Evolutionary conservation across 2,888 invertebrate genomes (phyloP).

Genomic region (Leucophenga montana): DNA sequence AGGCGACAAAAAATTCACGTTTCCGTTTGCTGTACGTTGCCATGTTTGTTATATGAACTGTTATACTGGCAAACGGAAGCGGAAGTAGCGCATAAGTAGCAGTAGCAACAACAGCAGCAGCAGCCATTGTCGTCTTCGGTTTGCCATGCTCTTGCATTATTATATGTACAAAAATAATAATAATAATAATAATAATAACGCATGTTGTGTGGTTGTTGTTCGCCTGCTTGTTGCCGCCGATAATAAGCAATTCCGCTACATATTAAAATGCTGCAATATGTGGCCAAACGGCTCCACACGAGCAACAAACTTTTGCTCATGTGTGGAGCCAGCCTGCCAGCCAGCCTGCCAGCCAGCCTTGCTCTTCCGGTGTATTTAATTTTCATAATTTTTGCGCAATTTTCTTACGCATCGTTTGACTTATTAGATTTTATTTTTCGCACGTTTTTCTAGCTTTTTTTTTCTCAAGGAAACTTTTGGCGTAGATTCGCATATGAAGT

Average conservation of each 20-base stretch:
- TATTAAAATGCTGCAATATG: conserved; percentile 25
- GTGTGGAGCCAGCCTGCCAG: neutral
- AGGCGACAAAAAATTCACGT: conserved; percentile 25
- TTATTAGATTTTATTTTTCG: neutral
- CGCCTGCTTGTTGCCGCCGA: neutral
- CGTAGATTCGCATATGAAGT: too few relatives aligned
- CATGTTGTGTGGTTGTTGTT: conserved; percentile 27
- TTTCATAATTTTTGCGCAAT: conserved; percentile 28
- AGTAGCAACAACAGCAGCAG: neutral
- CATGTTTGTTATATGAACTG: neutral
- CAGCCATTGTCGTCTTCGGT: neutral
- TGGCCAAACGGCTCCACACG: neutral
- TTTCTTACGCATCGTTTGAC: conserved; percentile 26
- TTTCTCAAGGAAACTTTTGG: too few relatives aligned
- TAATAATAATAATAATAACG: conserved; percentile 13
- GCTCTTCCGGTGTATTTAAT: conserved; percentile 7
- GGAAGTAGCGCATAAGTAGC: conserved; percentile 25
- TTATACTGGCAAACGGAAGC: neutral
- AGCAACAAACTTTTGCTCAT: neutral
- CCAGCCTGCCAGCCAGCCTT: neutral
- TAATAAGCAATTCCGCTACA: conserved; percentile 24
- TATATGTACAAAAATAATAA: too few relatives aligned
- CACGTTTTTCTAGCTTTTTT: conserved; percentile 1
- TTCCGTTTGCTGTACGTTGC: neutral
- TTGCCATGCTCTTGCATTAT: neutral